phyloP scores from a whole-genome alignment of 2,797 vertebrate species.

The Eleutherodactylus coqui region DNA sequence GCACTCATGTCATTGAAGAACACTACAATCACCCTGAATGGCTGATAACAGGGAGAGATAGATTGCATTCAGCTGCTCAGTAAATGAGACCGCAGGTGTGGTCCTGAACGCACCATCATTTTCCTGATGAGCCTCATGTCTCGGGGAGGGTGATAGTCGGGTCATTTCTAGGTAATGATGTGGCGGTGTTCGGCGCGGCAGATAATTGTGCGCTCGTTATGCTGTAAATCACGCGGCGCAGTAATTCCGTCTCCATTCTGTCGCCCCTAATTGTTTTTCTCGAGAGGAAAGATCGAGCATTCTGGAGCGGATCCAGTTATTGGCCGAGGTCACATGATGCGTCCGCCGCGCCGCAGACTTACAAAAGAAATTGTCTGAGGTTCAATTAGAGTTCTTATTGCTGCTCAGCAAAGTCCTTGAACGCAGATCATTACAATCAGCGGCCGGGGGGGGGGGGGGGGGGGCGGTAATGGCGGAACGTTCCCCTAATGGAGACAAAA shows the following conservation, averaged over 20 bases:
- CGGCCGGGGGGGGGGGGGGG: background rate
- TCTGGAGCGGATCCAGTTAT: constrained; percentile 12
- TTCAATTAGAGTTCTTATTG: constrained; percentile 10
- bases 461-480: background rate
- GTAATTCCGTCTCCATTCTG: background rate
- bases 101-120: background rate
- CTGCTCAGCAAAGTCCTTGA: constrained; percentile 5
- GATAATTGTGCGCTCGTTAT: constrained; percentile 18
- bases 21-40: background rate
- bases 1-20: too few relatives aligned
- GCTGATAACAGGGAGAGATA: background rate
- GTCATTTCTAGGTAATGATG: background rate
- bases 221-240: background rate
- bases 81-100: background rate
- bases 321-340: constrained; percentile 18
- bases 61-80: background rate
- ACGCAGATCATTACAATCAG: constrained; percentile 35
- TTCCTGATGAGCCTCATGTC: background rate
- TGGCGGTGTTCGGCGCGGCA: background rate
- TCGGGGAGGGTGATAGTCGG: background rate
- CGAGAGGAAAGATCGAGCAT: background rate
- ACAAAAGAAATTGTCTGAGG: constrained; percentile 31
- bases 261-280: background rate
- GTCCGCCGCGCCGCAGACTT: background rate
- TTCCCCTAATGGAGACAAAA: background rate